phyloP scores from a whole-genome alignment of 2,797 vertebrate species.

The Melanotaenia parkinsoni region DNA sequence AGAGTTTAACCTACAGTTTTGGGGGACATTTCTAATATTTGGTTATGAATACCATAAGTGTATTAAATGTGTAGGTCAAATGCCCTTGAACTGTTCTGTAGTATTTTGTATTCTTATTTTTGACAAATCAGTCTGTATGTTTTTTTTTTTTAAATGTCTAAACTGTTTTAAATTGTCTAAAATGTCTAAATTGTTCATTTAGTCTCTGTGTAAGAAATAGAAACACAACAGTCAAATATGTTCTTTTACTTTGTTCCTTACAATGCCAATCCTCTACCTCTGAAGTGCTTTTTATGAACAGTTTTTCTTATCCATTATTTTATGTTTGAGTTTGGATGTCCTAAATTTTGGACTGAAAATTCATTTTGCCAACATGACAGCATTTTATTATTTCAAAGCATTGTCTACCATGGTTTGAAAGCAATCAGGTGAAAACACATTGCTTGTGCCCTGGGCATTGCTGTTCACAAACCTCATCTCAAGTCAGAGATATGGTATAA shows the following conservation, averaged over 20 bases:
- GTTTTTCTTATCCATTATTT: slow-evolving; percentile 19
- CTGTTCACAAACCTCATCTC: slow-evolving; percentile 70
- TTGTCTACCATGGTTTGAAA: slow-evolving; percentile 63
- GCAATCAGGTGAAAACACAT: slow-evolving; percentile 75
- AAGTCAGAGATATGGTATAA: slow-evolving; percentile 74
- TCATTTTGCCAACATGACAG: slow-evolving; percentile 42
- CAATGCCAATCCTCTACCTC: not conserved
- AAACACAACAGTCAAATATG: not conserved
- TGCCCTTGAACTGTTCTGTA: slow-evolving; percentile 28
- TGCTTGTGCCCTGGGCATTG: slow-evolving; percentile 64
- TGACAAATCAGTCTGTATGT: not conserved
- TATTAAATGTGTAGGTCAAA: slow-evolving; percentile 29
- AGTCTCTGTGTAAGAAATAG: not conserved
- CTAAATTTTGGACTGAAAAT: slow-evolving; percentile 37
- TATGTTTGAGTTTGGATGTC: slow-evolving; percentile 39
- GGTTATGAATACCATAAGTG: slow-evolving; percentile 21
- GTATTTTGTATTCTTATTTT: not conserved
- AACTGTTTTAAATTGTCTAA: too few relatives aligned
- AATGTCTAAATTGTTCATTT: not conserved
- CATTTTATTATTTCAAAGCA: slow-evolving; percentile 60
- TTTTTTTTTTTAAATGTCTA: not conserved
- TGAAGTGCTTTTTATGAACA: slow-evolving; percentile 23
- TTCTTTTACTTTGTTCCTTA: not conserved
- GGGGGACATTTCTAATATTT: slow-evolving; percentile 51
- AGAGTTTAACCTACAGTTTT: slow-evolving; percentile 55